Conservation (phyloP, 1,140 invertebrate species). For the Cylas formicarius region DNA sequence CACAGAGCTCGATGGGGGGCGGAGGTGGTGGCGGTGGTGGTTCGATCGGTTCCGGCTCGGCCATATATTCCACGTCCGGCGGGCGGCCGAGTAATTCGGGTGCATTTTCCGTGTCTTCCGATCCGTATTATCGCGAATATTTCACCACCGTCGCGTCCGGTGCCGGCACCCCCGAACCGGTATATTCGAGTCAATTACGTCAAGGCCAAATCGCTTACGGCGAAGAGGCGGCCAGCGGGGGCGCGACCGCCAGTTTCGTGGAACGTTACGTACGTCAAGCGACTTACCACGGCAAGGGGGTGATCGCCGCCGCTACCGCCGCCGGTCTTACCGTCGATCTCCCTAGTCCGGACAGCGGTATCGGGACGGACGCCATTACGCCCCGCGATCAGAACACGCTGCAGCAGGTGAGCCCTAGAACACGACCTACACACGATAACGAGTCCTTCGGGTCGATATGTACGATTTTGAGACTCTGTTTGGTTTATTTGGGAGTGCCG, state of each 20-base stretch:
- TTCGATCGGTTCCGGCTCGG: slow-evolving; percentile 26
- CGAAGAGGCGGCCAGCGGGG: slow-evolving; percentile 39
- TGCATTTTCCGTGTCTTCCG: slow-evolving; percentile 41
- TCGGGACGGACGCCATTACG: slow-evolving; percentile 84
- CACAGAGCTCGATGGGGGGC: slow-evolving; percentile 43
- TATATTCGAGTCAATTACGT: slow-evolving; percentile 47
- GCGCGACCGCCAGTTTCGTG: slow-evolving; percentile 44
- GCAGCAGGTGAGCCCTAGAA: slow-evolving; percentile 67
- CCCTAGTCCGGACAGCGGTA: slow-evolving; percentile 85
- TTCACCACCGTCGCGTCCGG: slow-evolving; percentile 43
- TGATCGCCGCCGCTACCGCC: slow-evolving; percentile 47
- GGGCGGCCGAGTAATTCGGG: slow-evolving; percentile 33
- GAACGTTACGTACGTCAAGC: slow-evolving; percentile 50
- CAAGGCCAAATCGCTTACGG: slow-evolving; percentile 47
- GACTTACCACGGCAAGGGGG: slow-evolving; percentile 47
- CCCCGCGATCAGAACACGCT: slow-evolving; percentile 79
- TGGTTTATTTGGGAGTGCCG: too few relatives aligned
- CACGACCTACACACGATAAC: slow-evolving; percentile 17
- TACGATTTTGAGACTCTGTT: too few relatives aligned
- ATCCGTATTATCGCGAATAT: slow-evolving; percentile 48
- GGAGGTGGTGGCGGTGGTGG: too few relatives aligned
- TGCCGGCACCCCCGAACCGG: slow-evolving; percentile 41
- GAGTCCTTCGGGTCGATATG: too few relatives aligned
- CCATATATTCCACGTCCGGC: slow-evolving; percentile 28
- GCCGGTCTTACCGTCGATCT: slow-evolving; percentile 82